These are phyloP conservation scores for Zaprionus tsacasi DNA, from an alignment of 1,140 invertebrate genomes.

Conservation along the genomic window DNA sequence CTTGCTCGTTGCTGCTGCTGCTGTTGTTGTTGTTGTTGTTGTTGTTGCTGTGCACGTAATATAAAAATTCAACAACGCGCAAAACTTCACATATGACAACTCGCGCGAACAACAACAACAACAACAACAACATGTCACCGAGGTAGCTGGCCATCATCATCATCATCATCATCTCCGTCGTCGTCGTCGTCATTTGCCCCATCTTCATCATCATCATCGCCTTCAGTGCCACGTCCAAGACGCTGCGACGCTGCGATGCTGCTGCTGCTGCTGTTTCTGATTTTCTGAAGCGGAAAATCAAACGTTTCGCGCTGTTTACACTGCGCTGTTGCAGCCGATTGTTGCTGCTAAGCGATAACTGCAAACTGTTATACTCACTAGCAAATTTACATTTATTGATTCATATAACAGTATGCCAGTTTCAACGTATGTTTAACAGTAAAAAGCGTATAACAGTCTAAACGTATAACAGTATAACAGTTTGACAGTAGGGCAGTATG, in stretches of 20 bases:
- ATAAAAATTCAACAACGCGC: constrained; percentile 77
- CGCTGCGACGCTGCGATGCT: neutral
- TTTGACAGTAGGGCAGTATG: neutral
- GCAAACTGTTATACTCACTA: neutral
- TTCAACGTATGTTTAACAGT: neutral
- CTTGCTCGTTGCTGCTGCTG: constrained; percentile 32
- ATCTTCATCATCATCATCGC: constrained; percentile 15
- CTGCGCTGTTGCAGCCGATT: constrained; percentile 21
- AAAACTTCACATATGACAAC: constrained; percentile 80
- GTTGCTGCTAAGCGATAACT: too few relatives aligned
- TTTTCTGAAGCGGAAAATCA: constrained; percentile 62
- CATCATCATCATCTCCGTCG: constrained; percentile 6
- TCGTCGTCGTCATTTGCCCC: neutral
- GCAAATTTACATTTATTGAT: neutral
- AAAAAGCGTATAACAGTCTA: neutral
- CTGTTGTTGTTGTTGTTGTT: constrained; percentile 22
- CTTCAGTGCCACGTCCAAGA: constrained; percentile 32
- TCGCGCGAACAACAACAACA: constrained; percentile 31
- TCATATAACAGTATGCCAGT: neutral
- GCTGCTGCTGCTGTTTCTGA: constrained; percentile 45
- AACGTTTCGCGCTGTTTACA: constrained; percentile 45
- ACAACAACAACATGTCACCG: constrained; percentile 23
- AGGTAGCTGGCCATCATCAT: constrained; percentile 34
- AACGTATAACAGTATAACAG: neutral
- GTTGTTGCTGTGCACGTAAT: constrained; percentile 55